Base-by-base conservation (phyloP, 2,113 vertebrate genomes). In the Microcebus griseorufus region DNA sequence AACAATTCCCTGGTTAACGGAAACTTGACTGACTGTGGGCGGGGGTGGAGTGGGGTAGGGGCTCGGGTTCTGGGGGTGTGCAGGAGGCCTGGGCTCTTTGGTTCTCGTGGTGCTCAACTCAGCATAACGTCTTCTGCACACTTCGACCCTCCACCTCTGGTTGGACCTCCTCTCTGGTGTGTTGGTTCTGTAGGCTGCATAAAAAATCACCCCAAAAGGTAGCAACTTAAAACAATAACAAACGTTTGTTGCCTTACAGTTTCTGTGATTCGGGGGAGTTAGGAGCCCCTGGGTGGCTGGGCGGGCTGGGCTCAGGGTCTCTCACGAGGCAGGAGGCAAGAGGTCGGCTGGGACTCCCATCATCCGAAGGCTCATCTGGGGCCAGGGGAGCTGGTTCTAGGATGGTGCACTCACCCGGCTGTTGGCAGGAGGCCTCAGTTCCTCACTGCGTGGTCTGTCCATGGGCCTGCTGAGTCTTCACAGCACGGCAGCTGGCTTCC, bases 1-100 rank as follows among this genome's bases (percentile, higher is more conserved):
- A 42, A 79, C 84, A 95, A 81, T 94, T 81, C 89, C 73, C 45
- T 39, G 9, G 76, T 67, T 37, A 86, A 70, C 10, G 53, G 93
- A 60, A 88, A 87, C 48, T 58, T 60, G 53, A 37, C 42, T 39
- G 39, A 51, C 48, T 73, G 48, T 25, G 65, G 37, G 53, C 1
- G 14, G 72, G 17, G 14, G 51, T 64, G 23, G 62, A 10, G 55
- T 22, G 27, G 62, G 62, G 27, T 29, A 29, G 32, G 55, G 20
- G 37, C 13, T 25, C 1, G 3, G 48, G 12, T 55, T 45, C 76
- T 75, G 51, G 69, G n/a, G 37, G 55, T n/a, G 7, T 67, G 73
- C 32, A 6, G 72, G 78, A 65, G 70, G 48, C 60, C 60, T 34
- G 67, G 78, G 29, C 55, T 73, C 29, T 25, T 62, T 3, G 9